Evolutionary conservation across 2,888 invertebrate genomes (phyloP).

Genomic region (Clunio marinus): DNA sequence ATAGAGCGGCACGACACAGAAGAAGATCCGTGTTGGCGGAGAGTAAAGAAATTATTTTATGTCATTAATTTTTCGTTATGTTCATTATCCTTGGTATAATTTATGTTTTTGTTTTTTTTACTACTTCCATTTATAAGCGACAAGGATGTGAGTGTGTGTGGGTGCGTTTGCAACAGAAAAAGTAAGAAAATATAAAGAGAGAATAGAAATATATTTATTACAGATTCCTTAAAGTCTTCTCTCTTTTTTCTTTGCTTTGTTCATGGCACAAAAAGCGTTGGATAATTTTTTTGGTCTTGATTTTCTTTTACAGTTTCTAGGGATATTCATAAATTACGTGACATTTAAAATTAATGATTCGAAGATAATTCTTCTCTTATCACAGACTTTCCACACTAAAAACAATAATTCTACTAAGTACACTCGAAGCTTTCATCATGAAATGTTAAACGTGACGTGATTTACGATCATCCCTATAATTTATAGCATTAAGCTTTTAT

Average conservation of each 20-base stretch:
- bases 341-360: too few species aligned
- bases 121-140: neutral
- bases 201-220: neutral
- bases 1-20: neutral
- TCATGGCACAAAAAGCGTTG: neutral
- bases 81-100: constrained; percentile 29
- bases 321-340: too few species aligned
- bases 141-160: neutral
- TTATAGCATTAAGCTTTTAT: too few species aligned
- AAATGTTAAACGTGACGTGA: too few species aligned
- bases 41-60: constrained; percentile 21
- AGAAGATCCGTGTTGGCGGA: neutral
- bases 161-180: neutral
- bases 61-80: constrained; percentile 38
- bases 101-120: constrained; percentile 29
- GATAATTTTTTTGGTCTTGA: neutral
- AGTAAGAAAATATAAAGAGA: neutral
- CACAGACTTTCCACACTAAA: too few species aligned
- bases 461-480: too few species aligned
- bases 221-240: neutral
- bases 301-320: too few species aligned
- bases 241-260: too few species aligned
- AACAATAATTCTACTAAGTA: too few species aligned
- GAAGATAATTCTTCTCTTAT: too few species aligned
- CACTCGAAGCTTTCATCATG: too few species aligned